Base-by-base conservation (phyloP, 2,113 vertebrate genomes). In the Anthoscopus minutus region DNA sequence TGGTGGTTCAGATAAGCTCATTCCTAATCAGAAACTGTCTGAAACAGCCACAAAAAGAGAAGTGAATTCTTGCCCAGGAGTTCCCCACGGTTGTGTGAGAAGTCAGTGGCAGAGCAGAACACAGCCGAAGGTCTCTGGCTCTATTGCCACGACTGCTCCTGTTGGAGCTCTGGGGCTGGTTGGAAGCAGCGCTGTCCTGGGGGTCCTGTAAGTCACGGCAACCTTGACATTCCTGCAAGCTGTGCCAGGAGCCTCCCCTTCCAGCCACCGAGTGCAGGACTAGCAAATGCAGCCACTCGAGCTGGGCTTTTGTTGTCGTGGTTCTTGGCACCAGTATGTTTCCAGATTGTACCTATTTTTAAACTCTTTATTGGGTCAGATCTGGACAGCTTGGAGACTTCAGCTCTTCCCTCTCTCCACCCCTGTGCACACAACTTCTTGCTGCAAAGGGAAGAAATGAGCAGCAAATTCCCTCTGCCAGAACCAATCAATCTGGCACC, bases 271-370 rank as follows among this genome's bases (percentile, higher is more conserved):
- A 44, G 54, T 31, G 47, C 72, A 58, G 92, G 67, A 76, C 38
- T 44, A 86, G 90, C 81, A 94, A 89, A 88, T 23, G 53, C 88
- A 77, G 88, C 44, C 87, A 85, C 25, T 79, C 33, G 76, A 77
- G 76, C 76, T 64, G 60, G 92, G 77, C 51, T 83, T 96, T 86
- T 62, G 81, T 92, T 95, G 78, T 94, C 74, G 31, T 79, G 90
- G 44, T 92, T 97, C 93, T 95, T 98, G 97, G 97, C 97, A 97
- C 80, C 72, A 48, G 94, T 93, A 91, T 30, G 30, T 92, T 95
- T 97, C 97, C 98, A 98, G 97, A 98, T 97, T 98, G 97, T 72
- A 74, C 95, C 97, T 98, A 98, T 98, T 97, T 98, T 98, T 97
- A 98, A 97, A 96, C 65, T 66, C 84, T 97, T 97, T 95, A 92